A percentile compares a stretch with the other conserved stretches of the same genome.
Conservation (phyloP, 2,888 invertebrate genomes). For the Zygothrica quintamaculata region DNA sequence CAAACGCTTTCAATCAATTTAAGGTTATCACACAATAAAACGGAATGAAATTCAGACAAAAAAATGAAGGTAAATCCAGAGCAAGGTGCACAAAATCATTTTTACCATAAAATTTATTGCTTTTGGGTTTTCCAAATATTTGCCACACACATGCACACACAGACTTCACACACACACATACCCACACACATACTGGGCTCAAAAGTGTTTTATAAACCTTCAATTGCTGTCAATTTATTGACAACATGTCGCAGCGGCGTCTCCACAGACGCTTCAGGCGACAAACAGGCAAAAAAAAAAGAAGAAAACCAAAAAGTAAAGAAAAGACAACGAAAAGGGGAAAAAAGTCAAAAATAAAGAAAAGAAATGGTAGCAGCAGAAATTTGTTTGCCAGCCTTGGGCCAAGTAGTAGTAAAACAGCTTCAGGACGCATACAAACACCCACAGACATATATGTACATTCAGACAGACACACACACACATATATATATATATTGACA, state of each 20-base stretch:
- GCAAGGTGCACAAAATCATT: slow-evolving; percentile 72
- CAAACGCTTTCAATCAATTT: slow-evolving; percentile 64
- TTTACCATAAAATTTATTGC: slow-evolving; percentile 75
- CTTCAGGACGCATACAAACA: slow-evolving; percentile 23
- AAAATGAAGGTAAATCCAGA: slow-evolving; percentile 32
- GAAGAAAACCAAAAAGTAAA: slow-evolving; percentile 15
- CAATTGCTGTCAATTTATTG: slow-evolving; percentile 81
- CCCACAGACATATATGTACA: slow-evolving; percentile 3
- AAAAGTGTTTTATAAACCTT: slow-evolving; percentile 79
- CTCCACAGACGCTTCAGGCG: slow-evolving; percentile 55
- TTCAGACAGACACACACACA: slow-evolving; percentile 6
- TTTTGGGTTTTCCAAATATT: slow-evolving; percentile 68
- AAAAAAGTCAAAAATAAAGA: slow-evolving; percentile 13
- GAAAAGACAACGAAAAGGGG: not conserved
- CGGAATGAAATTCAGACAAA: slow-evolving; percentile 16
- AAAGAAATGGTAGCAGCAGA: slow-evolving; percentile 48
- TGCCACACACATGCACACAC: slow-evolving; percentile 46
- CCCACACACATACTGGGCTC: slow-evolving; percentile 21
- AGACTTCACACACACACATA: slow-evolving; percentile 3
- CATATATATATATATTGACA: slow-evolving; percentile 2
- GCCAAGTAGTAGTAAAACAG: slow-evolving; percentile 47
- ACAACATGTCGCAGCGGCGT: slow-evolving; percentile 71
- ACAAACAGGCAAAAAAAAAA: slow-evolving; percentile 37
- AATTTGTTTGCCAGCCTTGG: slow-evolving; percentile 72
- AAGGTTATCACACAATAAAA: slow-evolving; percentile 54